phyloP scores from a whole-genome alignment of 2,113 vertebrate species.

The Cinclus cinclus region DNA sequence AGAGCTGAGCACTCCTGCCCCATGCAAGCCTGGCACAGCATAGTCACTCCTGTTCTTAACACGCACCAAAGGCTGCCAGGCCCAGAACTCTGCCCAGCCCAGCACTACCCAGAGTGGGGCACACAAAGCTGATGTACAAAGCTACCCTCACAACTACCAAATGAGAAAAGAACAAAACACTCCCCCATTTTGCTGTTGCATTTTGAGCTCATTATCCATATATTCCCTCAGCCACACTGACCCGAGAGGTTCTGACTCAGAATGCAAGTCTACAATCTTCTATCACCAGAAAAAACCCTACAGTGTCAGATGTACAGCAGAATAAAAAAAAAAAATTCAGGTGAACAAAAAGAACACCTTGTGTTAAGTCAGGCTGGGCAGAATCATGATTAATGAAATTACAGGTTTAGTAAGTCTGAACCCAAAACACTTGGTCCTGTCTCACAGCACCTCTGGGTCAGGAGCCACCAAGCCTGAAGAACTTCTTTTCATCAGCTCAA shows the following conservation, averaged over 20 bases:
- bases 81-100: not conserved
- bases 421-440: not conserved
- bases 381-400: not conserved
- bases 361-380: not conserved
- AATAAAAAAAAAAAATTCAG: not conserved
- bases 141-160: not conserved
- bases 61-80: not conserved
- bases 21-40: not conserved
- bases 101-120: fast-evolving
- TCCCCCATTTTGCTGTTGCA: too few relatives aligned
- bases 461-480: not conserved
- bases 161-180: not conserved
- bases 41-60: not conserved
- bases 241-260: not conserved
- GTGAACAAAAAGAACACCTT: not conserved
- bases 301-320: not conserved
- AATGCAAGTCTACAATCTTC: not conserved
- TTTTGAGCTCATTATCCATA: not conserved
- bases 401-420: not conserved
- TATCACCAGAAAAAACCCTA: not conserved
- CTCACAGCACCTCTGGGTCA: fast-evolving
- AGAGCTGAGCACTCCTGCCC: not conserved
- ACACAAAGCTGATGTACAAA: not conserved
- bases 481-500: not conserved
- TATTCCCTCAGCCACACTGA: not conserved